Base-by-base conservation (phyloP, 2,888 invertebrate species). In the Omphaloscelis lunosa region DNA sequence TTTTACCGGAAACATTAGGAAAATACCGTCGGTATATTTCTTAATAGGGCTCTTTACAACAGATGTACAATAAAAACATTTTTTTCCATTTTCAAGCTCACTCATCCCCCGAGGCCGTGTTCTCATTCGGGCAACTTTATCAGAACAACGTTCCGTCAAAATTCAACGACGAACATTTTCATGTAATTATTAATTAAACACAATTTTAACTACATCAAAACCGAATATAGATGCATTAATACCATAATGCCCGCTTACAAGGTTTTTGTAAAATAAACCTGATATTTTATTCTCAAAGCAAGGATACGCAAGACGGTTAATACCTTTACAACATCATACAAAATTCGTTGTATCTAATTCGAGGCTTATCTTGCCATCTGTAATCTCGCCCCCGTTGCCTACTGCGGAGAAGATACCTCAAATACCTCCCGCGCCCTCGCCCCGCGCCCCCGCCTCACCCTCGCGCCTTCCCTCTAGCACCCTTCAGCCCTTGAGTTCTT, bases 311-410 rank as follows among this genome's bases (percentile, higher is more conserved):
- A 91, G 92, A 91, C 91, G 92, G 92, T 93, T 95, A 94, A 95
- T 94, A 94, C 94, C 94, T 95, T 95, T 94, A 93, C 92, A 95
- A 95, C 92, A 94, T 96, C 95, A 95, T 95, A 95, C 95, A 93
- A 96, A 95, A 96, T 96, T 95, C 94, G 95, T 94, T 95, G 95
- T 95, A 94, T 95, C 95, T 96, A 96, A 96, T 96, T 96, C 95
- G 92, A 91, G 93, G 96, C 94, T 96, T 96, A 96, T 95, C 96
- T 93, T 95, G 95, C 94, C 96, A 96, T 96, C 95, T 95, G 94
- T 96, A 96, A 96, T 96, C 96, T 95, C 94, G 93, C 93, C 90
- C 91, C 88, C 89, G 89, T 91, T 93, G 90, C 93, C 92, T 91
- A 91, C 92, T 91, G 89, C 89, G 89, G 89, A 90, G 90, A 90